These are phyloP conservation scores for Gymnocheta viridis DNA, from an alignment of 2,888 invertebrate genomes.

Conservation along the genomic window DNA sequence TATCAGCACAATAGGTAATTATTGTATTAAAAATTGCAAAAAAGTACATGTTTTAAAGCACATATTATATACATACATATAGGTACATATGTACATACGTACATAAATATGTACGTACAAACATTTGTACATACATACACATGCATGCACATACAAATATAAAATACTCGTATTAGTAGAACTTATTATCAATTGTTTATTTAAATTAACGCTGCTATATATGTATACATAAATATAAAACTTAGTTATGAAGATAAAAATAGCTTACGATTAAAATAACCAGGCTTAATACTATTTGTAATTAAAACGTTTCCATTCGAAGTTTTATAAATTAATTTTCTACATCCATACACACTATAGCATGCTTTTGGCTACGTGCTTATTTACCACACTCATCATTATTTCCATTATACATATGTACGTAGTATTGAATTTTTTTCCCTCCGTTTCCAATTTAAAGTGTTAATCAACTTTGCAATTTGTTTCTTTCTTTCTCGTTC, in stretches of 20 bases:
- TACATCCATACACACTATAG: neutral
- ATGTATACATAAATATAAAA: too few relatives aligned
- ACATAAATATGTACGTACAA: too few relatives aligned
- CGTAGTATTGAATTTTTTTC: neutral
- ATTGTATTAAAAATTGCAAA: too few relatives aligned
- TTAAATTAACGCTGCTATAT: too few relatives aligned
- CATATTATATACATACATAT: too few relatives aligned
- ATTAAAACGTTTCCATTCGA: neutral
- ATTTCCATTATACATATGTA: slow-evolving; percentile 9
- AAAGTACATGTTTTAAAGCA: too few relatives aligned
- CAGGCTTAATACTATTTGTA: too few relatives aligned
- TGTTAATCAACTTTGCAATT: slow-evolving; percentile 58
- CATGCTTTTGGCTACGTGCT: slow-evolving; percentile 38
- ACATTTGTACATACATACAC: neutral
- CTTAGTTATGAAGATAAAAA: too few relatives aligned
- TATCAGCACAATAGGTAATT: too few relatives aligned
- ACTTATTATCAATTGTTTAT: neutral
- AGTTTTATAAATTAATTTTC: neutral
- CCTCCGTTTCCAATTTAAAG: slow-evolving; percentile 25
- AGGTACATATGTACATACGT: too few relatives aligned
- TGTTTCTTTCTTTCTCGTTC: neutral
- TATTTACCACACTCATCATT: neutral
- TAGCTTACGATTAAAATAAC: too few relatives aligned
- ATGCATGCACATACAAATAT: neutral
- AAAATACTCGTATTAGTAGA: too few relatives aligned